Evolutionary conservation across 2,797 vertebrate species (phyloP).

Genomic region (Neoniphon sammara): DNA sequence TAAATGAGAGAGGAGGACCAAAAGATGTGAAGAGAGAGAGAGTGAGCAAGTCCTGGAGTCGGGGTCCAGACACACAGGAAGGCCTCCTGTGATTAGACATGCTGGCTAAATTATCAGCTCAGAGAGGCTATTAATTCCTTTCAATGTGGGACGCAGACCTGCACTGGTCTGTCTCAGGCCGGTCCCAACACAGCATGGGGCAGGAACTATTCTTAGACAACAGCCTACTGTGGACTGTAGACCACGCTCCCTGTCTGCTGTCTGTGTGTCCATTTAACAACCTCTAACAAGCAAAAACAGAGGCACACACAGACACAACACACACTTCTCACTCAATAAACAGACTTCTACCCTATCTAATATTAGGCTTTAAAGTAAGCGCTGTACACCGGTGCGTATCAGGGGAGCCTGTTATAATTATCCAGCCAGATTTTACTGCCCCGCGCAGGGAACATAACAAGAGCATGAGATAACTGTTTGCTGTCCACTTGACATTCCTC

Average conservation of each 20-base stretch:
- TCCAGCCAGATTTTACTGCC: conserved; percentile 67
- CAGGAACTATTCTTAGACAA: conserved; percentile 73
- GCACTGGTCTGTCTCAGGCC: conserved; percentile 52
- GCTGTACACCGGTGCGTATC: conserved; percentile 59
- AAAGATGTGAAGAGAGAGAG: not conserved
- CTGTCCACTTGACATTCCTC: conserved; percentile 79
- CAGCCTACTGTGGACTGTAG: conserved; percentile 40
- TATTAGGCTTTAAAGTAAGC: conserved; percentile 62
- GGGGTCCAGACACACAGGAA: conserved; percentile 62
- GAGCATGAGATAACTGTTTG: conserved; percentile 81
- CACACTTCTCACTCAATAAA: conserved; percentile 75
- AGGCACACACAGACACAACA: conserved; percentile 11
- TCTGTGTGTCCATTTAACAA: conserved; percentile 62
- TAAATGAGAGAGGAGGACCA: not conserved
- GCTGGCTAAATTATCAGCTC: conserved; percentile 67
- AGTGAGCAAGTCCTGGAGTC: conserved; percentile 10
- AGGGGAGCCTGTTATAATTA: conserved; percentile 69
- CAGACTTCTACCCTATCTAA: conserved; percentile 52
- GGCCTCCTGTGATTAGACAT: conserved; percentile 65
- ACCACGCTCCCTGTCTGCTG: conserved; percentile 45
- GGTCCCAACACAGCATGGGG: conserved; percentile 46
- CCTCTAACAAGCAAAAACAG: conserved; percentile 42
- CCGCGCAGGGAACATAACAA: conserved; percentile 75
- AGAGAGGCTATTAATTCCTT: conserved; percentile 64
- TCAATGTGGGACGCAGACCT: conserved; percentile 64